Conservation (phyloP, 2,888 invertebrate genomes). For the Alentia gelatinosa region DNA sequence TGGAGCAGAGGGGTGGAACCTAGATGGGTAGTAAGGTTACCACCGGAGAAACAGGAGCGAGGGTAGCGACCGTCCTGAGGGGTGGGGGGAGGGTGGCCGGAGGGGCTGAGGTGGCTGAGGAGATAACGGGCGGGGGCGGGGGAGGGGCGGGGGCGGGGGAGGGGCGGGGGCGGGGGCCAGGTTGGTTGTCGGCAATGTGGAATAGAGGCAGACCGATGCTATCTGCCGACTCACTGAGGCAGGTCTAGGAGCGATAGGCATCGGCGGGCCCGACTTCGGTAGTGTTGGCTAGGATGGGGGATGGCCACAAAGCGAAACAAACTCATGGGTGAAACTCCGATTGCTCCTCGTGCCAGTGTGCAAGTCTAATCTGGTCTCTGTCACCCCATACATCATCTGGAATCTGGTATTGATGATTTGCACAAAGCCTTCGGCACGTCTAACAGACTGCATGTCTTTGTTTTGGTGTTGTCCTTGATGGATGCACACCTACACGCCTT, state of each 20-base stretch:
- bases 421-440: background rate
- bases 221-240: background rate
- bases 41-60: background rate
- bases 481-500: too few species aligned
- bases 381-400: background rate
- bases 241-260: conserved; percentile 3
- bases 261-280: background rate
- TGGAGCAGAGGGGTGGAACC: background rate
- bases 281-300: background rate
- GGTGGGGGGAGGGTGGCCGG: background rate
- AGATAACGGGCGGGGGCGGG: background rate
- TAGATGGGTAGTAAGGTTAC: background rate
- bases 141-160: too few species aligned
- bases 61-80: background rate
- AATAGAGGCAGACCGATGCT: conserved; percentile 13
- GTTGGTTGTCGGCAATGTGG: background rate
- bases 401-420: background rate
- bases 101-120: background rate
- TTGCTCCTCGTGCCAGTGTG: too few species aligned
- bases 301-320: background rate
- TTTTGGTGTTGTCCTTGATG: background rate
- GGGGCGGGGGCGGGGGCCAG: background rate
- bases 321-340: too few species aligned
- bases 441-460: background rate
- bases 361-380: background rate